Evolutionary conservation across 2,888 invertebrate species (phyloP), one percentile per base, ranked within the genome.

Genomic region (Tuberolachnus salignus): DNA sequence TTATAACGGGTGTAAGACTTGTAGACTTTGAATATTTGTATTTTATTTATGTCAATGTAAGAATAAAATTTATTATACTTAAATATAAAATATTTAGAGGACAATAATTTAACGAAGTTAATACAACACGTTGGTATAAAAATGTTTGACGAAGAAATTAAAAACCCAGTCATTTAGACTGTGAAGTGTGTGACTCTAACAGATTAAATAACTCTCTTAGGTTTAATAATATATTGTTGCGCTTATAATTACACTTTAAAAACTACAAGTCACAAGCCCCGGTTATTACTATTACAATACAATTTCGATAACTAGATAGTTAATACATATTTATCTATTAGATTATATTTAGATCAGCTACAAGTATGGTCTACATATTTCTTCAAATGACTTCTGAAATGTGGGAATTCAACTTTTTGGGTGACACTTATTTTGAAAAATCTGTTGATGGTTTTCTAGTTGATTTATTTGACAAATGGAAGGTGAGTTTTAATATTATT

Each of bases 341-440:
- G 89, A 87, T 98, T 81, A 97, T 99, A 0, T 99, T 97, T 86
- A 90, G 99, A 81, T 98, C 98, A 2, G 95, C 95, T 0, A 98
- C 98, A 0, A 95, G 97, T 19, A 96, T 97, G 92, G 97, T 98
- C 0, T 97, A 98, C 86, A 89, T 99, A 10, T 98, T 98, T 85
- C 90, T 98, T 81, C 99, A 99, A 88, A 97, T 98, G 97, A 97
- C 97, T 81, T 94, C 94, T 0, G 99, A 99, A 88, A 99, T 99
- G 99, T 99, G 98, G 98, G 97, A 98, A 84, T 98, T 97, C 88
- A 98, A 99, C 86, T 94, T 97, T 82, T 94, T 97, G 85, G 99
- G 99, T 0, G 98, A 99, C 87, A 88, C 99, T 72, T 99, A 99
- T 85, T 98, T 98, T 87, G 99, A 99, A 86, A 95, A 95, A 85